A percentile compares a stretch with the other conserved stretches of the same genome.
Conservation (phyloP, 2,113 vertebrate species). For the Raja brachyura region DNA sequence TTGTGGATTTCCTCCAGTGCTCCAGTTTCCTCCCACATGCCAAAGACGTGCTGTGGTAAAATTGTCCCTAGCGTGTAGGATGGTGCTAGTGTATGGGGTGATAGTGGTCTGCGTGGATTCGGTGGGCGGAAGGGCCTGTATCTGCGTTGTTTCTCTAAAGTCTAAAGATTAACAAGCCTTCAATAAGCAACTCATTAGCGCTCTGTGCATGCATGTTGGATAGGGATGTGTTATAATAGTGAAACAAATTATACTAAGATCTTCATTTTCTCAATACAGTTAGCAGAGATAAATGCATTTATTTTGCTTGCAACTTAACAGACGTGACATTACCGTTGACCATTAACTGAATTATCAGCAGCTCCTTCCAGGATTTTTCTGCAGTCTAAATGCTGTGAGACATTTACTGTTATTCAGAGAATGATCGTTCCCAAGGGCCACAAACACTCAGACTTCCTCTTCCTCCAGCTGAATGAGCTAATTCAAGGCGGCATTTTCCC, state of each 20-base stretch:
- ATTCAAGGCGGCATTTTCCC: not conserved
- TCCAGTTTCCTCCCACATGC: too few species aligned
- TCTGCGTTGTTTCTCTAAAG: too few species aligned
- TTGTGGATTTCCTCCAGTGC: too few species aligned
- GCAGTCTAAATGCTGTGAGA: not conserved
- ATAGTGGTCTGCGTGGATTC: too few species aligned
- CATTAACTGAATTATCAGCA: not conserved
- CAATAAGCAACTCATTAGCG: not conserved
- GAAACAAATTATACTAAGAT: not conserved
- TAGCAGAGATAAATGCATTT: not conserved
- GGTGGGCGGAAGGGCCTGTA: too few species aligned
- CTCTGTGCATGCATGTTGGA: not conserved
- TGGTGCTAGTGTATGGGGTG: too few species aligned
- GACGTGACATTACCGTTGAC: not conserved
- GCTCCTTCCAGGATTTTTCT: not conserved
- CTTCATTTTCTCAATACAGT: not conserved
- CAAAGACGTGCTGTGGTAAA: too few species aligned
- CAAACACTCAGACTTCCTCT: not conserved
- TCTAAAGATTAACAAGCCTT: not conserved
- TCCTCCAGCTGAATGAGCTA: not conserved
- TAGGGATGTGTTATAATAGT: not conserved
- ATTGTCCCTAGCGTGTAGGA: too few species aligned
- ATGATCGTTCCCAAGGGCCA: not conserved
- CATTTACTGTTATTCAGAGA: not conserved
- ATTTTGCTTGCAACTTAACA: not conserved